Conservation (phyloP, 2,113 vertebrate species). For the Dicrurus megarhynchus region DNA sequence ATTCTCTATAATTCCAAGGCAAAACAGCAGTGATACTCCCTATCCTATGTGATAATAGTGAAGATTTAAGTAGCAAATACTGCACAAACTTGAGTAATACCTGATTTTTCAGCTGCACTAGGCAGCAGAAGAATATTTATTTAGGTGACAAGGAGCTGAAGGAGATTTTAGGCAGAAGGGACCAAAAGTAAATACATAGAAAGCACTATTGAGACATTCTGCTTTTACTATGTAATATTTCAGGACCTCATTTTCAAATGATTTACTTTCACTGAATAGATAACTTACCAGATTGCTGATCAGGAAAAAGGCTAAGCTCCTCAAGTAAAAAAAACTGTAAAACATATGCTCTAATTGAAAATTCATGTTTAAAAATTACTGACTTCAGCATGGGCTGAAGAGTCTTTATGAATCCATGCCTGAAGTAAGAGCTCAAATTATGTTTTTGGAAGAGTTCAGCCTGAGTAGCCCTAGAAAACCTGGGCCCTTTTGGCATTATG, state of each 20-base stretch:
- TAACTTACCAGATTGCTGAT: neutral
- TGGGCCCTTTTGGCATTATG: neutral
- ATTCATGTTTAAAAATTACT: neutral
- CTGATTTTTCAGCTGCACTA: neutral
- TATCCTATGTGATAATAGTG: neutral
- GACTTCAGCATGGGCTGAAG: neutral
- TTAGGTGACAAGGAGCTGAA: neutral
- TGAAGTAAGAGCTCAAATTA: neutral
- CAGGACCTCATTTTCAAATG: neutral
- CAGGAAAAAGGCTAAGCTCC: neutral
- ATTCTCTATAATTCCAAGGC: neutral
- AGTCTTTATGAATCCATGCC: neutral
- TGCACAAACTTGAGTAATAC: neutral
- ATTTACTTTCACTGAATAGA: neutral
- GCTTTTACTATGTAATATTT: neutral
- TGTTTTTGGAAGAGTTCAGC: neutral
- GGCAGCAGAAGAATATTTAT: neutral
- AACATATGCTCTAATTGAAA: neutral
- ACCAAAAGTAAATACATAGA: neutral
- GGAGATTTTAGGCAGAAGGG: neutral
- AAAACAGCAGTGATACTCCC: neutral
- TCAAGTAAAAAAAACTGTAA: neutral
- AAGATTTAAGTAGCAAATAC: neutral
- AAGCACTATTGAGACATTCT: neutral
- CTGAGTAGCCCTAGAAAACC: neutral